Evolutionary conservation across 2,113 vertebrate genomes (phyloP).

Genomic region (Verasper variegatus): DNA sequence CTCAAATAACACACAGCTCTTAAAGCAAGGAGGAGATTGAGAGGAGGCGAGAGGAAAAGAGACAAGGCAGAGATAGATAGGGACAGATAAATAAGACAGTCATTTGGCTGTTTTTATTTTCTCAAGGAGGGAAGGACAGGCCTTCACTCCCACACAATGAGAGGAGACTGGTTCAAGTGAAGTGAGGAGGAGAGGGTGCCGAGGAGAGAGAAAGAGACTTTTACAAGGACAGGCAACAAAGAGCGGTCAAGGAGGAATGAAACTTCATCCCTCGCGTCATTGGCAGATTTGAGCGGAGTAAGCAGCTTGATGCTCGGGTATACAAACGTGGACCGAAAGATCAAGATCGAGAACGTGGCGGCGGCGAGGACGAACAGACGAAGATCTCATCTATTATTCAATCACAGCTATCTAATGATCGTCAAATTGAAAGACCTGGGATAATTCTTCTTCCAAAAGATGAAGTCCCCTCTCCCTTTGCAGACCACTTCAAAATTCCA

Average conservation of each 20-base stretch:
- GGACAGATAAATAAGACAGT: conserved; percentile 61
- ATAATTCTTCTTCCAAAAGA: conserved; percentile 70
- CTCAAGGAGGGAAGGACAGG: conserved; percentile 44
- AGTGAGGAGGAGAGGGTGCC: conserved; percentile 19
- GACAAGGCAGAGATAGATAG: conserved; percentile 41
- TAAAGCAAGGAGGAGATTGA: conserved; percentile 34
- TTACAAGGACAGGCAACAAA: conserved; percentile 61
- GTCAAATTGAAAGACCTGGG: conserved; percentile 67
- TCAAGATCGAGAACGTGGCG: conserved; percentile 13
- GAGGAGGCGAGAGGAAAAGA: conserved; percentile 30
- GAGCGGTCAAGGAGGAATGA: conserved; percentile 25
- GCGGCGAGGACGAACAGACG: conserved; percentile 37
- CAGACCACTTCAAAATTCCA: conserved; percentile 51
- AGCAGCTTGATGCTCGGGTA: conserved; percentile 31
- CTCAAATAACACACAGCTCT: conserved; percentile 33
- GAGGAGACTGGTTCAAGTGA: conserved; percentile 57
- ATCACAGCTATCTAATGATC: conserved; percentile 56
- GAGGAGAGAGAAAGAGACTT: conserved; percentile 36
- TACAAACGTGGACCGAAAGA: conserved; percentile 41
- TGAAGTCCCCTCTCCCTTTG: conserved; percentile 39
- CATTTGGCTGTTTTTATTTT: conserved; percentile 69
- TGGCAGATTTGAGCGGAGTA: conserved; percentile 9
- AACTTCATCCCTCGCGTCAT: conserved; percentile 28
- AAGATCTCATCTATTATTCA: conserved; percentile 71
- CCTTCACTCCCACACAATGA: conserved; percentile 55